Evolutionary conservation across 2,888 invertebrate genomes (phyloP), one percentile per base, ranked within the genome.

Genomic region (Cacoxenus indagator): DNA sequence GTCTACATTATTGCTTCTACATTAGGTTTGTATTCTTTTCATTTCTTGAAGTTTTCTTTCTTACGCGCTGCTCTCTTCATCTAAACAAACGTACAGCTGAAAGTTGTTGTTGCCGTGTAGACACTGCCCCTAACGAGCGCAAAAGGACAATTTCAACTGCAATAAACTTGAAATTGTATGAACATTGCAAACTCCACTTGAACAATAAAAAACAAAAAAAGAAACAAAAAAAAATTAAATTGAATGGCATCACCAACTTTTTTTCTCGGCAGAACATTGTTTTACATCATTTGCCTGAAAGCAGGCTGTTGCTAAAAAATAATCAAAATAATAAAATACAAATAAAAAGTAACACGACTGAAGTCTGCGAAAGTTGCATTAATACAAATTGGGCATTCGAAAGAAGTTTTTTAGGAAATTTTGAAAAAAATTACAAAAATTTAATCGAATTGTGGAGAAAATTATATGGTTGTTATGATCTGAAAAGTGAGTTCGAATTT

Each of bases 151-250:
- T 75, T 75, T 65, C 73, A 71, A 75, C 67, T 73, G 73, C 74
- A 75, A 75, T 70, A 80, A 80, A 78, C 73, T 78, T 81, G 69
- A 75, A 75, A 75, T 75, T 76, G 74, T 75, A 70, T 75, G 74
- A 76, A 75, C 73, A 76, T 73, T 74, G 67, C 22, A 62, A 62
- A 62, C 19, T 59, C 31, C 19, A 31, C 29, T 62, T 27, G 19
- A 24, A 45, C n/a, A n/a, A n/a, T n/a, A n/a, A n/a, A n/a, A n/a
- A n/a, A n/a, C n/a, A 45, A 45, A 43, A 24, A 57, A 31, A 24
- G 9, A 26, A 54, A 54, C 9, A 57, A 31, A 2, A 31, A 37
- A 29, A 59, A 37, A 37, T 17, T 59, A n/a, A 59, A 6, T 14
- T 5, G n/a, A 31, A 31, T 31, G 31, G 5, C 31, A 9, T 8